These are phyloP conservation scores for Drosophila ezoana DNA, from an alignment of 2,888 invertebrate species.

Conservation along the genomic window DNA sequence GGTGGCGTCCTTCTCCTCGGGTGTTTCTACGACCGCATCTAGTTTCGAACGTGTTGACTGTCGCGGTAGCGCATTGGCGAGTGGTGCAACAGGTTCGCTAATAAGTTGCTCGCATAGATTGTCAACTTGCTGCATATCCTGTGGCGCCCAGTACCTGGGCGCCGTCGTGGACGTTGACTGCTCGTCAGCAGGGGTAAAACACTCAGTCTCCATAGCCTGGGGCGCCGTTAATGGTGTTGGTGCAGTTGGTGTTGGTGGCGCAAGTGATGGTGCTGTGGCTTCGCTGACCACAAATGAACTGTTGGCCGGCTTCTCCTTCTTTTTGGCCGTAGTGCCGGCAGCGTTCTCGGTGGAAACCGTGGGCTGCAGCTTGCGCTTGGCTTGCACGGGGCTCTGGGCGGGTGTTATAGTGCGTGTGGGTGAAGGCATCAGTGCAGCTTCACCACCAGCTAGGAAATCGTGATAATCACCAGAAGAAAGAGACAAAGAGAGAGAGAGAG, in stretches of 20 bases:
- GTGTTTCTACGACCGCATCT: constrained; percentile 80
- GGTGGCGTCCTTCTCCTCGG: constrained; percentile 83
- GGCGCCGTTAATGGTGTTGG: constrained; percentile 29
- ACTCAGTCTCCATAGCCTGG: constrained; percentile 79
- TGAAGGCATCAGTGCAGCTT: constrained; percentile 87
- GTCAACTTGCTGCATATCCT: constrained; percentile 81
- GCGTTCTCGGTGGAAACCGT: constrained; percentile 90
- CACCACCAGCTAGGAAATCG: constrained; percentile 83
- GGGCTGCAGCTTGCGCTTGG: constrained; percentile 91
- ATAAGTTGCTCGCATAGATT: constrained; percentile 83
- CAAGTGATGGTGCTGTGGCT: constrained; percentile 35
- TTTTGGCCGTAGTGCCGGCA: constrained; percentile 87
- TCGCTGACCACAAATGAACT: constrained; percentile 69
- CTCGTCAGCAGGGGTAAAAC: constrained; percentile 54
- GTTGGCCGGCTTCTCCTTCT: constrained; percentile 87
- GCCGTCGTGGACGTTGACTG: constrained; percentile 25
- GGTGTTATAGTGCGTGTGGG: constrained; percentile 87
- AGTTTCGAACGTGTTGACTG: constrained; percentile 76
- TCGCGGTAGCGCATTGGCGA: constrained; percentile 39
- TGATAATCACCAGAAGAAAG: constrained; percentile 5
- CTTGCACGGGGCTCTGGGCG: constrained; percentile 86
- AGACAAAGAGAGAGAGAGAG: constrained; percentile 32
- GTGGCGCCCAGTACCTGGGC: constrained; percentile 69
- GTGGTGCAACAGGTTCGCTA: constrained; percentile 33
- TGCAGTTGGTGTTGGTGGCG: constrained; percentile 33